A percentile compares a stretch with the other conserved stretches of the same genome.
phyloP scores from a whole-genome alignment of 2,888 invertebrate species.

The Troides oblongomaculatus region DNA sequence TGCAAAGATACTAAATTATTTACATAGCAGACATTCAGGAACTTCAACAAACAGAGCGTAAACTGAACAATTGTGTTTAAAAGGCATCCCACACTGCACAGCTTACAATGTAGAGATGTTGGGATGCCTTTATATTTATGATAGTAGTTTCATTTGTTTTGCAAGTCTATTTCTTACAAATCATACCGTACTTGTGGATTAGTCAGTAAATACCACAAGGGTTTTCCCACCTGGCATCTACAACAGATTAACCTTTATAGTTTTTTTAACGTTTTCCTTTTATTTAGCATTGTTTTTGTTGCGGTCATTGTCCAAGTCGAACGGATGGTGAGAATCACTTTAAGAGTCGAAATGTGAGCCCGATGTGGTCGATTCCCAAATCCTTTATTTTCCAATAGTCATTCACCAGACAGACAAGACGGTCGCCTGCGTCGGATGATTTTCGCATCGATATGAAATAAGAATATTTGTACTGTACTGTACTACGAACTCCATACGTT shows the following conservation, averaged over 20 bases:
- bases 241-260: slow-evolving; percentile 4
- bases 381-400: too few relatives aligned
- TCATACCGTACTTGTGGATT: slow-evolving; percentile 1
- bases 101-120: not conserved
- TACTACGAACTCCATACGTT: too few relatives aligned
- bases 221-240: slow-evolving; percentile 9
- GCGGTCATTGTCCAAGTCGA: slow-evolving; percentile 16
- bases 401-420: too few relatives aligned
- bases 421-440: too few relatives aligned
- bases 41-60: too few relatives aligned
- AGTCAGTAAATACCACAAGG: slow-evolving; percentile 11
- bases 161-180: slow-evolving; percentile 1
- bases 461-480: too few relatives aligned
- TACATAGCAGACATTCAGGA: not conserved
- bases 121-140: too few relatives aligned
- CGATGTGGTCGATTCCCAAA: too few relatives aligned
- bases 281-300: slow-evolving; percentile 15
- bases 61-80: too few relatives aligned
- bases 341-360: too few relatives aligned
- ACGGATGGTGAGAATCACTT: not conserved
- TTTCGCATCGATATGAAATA: too few relatives aligned
- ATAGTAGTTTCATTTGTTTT: too few relatives aligned
- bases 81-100: not conserved
- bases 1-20: not conserved
- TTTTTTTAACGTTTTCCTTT: slow-evolving; percentile 17